Evolutionary conservation across 2,113 vertebrate genomes (phyloP).

Genomic region (Zosterops pallidus): DNA sequence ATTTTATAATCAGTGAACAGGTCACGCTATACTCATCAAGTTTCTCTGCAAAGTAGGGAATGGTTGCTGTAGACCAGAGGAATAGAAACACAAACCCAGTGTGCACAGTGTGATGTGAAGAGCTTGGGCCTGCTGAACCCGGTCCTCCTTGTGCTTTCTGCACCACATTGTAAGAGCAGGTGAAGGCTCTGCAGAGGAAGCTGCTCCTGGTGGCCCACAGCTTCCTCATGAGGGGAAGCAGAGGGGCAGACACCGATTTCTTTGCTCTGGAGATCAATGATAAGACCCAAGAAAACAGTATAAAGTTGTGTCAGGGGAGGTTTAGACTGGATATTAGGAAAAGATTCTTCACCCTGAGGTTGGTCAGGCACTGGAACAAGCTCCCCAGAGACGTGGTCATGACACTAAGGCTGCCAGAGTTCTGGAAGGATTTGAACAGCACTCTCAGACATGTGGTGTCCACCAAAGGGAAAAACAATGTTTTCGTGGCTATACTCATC

Average conservation of each 20-base stretch:
- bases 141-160: neutral
- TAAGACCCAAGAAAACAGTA: neutral
- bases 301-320: neutral
- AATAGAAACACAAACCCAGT: neutral
- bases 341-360: neutral
- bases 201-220: neutral
- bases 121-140: neutral
- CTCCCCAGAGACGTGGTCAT: neutral
- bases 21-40: neutral
- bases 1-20: neutral
- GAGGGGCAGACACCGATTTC: neutral
- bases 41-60: neutral
- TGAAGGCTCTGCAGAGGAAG: neutral
- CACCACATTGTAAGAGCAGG: neutral
- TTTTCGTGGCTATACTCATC: neutral
- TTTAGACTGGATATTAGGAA: neutral
- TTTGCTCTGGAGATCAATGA: neutral
- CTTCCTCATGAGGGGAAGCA: neutral
- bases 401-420: neutral
- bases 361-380: neutral
- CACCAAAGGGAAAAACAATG: rapidly evolving
- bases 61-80: neutral
- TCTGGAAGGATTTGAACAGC: neutral
- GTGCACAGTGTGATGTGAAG: rapidly evolving
- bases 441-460: neutral